phyloP scores from a whole-genome alignment of 2,797 vertebrate species.

The Anguilla megastoma region DNA sequence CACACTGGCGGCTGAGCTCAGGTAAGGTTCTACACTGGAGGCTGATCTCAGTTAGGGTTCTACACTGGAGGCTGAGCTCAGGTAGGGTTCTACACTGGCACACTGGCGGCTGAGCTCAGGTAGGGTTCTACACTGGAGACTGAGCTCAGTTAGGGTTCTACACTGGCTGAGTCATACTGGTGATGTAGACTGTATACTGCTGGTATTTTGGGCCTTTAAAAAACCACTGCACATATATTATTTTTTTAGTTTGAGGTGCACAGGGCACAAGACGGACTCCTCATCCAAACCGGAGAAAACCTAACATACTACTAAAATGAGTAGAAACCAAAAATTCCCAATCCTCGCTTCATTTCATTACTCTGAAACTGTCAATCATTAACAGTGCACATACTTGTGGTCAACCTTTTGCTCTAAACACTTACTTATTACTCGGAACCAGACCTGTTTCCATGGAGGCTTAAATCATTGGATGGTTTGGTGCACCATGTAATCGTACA shows the following conservation, averaged over 20 bases:
- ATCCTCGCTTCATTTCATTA: constrained; percentile 52
- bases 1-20: too few relatives aligned
- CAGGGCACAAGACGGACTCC: constrained; percentile 5
- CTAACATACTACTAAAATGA: constrained; percentile 46
- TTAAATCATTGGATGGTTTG: constrained; percentile 52
- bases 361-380: constrained; percentile 71
- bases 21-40: too few relatives aligned
- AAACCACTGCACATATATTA: background rate
- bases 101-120: too few relatives aligned
- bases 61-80: too few relatives aligned
- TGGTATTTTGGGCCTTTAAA: background rate
- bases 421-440: constrained; percentile 73
- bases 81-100: too few relatives aligned
- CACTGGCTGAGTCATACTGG: too few relatives aligned
- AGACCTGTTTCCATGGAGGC: constrained; percentile 70
- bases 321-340: constrained; percentile 51
- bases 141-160: background rate
- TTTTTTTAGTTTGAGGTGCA: background rate
- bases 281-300: constrained; percentile 41
- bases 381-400: constrained; percentile 66
- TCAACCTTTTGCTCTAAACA: constrained; percentile 74
- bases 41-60: too few relatives aligned
- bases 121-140: too few relatives aligned
- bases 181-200: too few relatives aligned
- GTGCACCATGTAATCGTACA: constrained; percentile 55